These are phyloP conservation scores for Chrysochloris asiatica DNA, from an alignment of 2,113 vertebrate species.

Conservation along the genomic window DNA sequence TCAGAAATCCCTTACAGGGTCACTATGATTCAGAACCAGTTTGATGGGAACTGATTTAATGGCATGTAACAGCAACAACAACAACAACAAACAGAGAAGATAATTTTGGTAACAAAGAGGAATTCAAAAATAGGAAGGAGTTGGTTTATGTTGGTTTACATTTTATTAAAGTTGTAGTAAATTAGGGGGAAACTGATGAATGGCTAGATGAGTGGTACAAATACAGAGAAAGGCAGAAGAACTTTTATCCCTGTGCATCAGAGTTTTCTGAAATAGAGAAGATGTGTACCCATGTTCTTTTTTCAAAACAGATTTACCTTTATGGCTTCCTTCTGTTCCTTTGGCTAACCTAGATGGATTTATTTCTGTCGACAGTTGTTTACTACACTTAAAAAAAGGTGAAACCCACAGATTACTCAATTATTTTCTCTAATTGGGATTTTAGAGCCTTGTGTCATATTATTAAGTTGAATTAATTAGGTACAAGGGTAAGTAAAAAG, in stretches of 20 bases:
- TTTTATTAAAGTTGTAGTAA: background rate
- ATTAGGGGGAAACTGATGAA: background rate
- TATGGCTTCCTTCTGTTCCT: background rate
- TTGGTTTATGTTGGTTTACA: too few species aligned
- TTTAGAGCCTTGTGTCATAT: background rate
- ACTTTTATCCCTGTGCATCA: background rate
- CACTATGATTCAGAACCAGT: too few species aligned
- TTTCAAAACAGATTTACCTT: background rate
- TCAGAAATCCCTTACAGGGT: too few species aligned
- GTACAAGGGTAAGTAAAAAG: background rate
- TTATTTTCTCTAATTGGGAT: slow-evolving; percentile 1
- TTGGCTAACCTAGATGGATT: background rate
- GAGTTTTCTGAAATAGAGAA: background rate
- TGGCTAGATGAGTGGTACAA: background rate
- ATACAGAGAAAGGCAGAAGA: background rate
- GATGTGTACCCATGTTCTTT: background rate
- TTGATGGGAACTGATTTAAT: too few species aligned
- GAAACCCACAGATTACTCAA: background rate
- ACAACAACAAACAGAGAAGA: background rate
- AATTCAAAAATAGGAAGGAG: background rate
- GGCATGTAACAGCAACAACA: too few species aligned
- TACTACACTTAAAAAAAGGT: slow-evolving; percentile 4
- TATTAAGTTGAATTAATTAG: background rate
- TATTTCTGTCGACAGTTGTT: slow-evolving; percentile 7
- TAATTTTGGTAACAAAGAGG: background rate